These are phyloP conservation scores for Chelon auratus DNA, from an alignment of 2,797 vertebrate species.

Conservation along the genomic window DNA sequence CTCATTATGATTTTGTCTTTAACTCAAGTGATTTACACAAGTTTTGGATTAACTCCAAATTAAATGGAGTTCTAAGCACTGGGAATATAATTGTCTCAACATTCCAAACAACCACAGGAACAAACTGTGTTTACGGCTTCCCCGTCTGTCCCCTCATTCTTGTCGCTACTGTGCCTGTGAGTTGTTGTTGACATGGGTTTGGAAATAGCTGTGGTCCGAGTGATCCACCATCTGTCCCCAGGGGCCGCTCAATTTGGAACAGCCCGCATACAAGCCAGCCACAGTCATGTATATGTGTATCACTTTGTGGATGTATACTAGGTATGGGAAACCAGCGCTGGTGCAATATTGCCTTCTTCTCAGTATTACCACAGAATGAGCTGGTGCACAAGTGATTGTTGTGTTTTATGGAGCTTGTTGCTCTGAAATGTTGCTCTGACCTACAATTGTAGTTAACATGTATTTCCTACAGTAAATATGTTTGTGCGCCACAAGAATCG, in stretches of 20 bases:
- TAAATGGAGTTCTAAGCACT: slow-evolving; percentile 20
- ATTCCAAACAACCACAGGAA: slow-evolving; percentile 46
- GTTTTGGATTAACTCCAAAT: not conserved
- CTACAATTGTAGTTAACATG: slow-evolving; percentile 2
- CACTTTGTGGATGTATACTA: slow-evolving; percentile 48
- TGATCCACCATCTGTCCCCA: slow-evolving; percentile 75
- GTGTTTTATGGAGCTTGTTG: not conserved
- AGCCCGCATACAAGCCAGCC: slow-evolving; percentile 51
- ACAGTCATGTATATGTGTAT: slow-evolving; percentile 49
- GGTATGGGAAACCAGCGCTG: not conserved
- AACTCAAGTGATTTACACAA: not conserved
- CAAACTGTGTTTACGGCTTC: slow-evolving; percentile 67
- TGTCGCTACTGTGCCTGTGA: slow-evolving; percentile 43
- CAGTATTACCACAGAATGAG: slow-evolving; percentile 17
- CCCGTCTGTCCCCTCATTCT: slow-evolving; percentile 29
- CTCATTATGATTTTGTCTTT: not conserved
- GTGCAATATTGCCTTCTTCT: slow-evolving; percentile 4
- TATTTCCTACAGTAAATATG: not conserved
- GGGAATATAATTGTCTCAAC: slow-evolving; percentile 24
- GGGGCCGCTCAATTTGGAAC: slow-evolving; percentile 68
- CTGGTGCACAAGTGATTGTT: slow-evolving; percentile 33
- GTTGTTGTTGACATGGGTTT: slow-evolving; percentile 77
- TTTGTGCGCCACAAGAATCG: not conserved
- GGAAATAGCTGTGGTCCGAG: slow-evolving; percentile 74
- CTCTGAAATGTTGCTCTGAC: not conserved